Evolutionary conservation across 35 echinoderm and acorn worm species (phyloP).

Genomic region (Nesometra sesokonis): DNA sequence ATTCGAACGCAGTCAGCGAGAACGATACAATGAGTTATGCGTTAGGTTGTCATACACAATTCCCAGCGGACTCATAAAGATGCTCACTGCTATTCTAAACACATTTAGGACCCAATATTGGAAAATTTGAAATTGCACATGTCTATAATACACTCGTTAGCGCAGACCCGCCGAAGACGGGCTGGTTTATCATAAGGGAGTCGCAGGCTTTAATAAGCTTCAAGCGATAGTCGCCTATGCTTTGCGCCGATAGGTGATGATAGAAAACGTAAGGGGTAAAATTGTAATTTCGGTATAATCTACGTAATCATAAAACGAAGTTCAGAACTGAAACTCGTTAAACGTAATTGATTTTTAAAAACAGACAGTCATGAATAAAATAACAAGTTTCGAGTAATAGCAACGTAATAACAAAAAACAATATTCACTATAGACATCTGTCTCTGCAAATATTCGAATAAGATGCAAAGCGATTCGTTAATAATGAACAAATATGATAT

Average conservation of each 20-base stretch:
- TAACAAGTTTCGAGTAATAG: background rate
- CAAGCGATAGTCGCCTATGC: background rate
- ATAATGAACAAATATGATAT: background rate
- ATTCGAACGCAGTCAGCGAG: background rate
- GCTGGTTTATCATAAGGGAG: background rate
- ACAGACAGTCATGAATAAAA: background rate
- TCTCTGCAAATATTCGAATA: background rate
- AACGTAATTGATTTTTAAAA: constrained; percentile 1
- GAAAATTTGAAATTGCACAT: background rate
- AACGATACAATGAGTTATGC: background rate
- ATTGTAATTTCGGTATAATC: background rate
- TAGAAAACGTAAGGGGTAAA: background rate
- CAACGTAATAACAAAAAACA: background rate
- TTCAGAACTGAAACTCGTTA: background rate
- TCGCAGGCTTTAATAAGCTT: background rate
- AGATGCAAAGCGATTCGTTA: background rate
- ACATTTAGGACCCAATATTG: background rate
- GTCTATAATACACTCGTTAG: background rate
- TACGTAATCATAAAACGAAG: background rate
- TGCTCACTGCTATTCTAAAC: background rate
- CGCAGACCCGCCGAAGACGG: background rate
- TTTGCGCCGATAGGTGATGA: background rate
- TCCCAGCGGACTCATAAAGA: background rate
- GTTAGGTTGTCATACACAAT: background rate
- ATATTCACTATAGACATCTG: background rate